Evolutionary conservation across 1,140 invertebrate genomes (phyloP), one percentile per base, ranked within the genome.

Genomic region (Metaphire vulgaris): DNA sequence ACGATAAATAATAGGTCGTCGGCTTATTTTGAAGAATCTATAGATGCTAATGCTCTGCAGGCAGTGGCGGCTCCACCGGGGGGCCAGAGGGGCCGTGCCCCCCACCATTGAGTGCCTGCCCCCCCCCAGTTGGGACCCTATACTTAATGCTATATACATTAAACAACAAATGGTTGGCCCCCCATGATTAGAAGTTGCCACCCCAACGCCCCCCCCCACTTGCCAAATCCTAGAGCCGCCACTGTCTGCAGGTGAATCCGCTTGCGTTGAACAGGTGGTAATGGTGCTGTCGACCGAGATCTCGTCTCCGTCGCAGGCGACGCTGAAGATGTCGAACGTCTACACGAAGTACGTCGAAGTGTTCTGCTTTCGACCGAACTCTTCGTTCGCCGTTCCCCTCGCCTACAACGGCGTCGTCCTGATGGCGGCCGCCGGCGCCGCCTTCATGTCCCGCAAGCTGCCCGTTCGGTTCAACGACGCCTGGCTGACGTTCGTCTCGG

Each of bases 391-490:
- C 12, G 12, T 69, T n/a, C 67, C 67, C 12, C 67, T 69, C 12
- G 2, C 67, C 67, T 69, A 26, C 67, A 69, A 69, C 67, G 26
- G 6, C 2, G 26, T 69, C 67, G 12, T 69, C 2, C 6, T 69
- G n/a, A 6, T 30, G 6, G 2, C n/a, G 12, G 6, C 2, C n/a
- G 67, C 29, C 67, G n/a, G n/a, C 6, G 26, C 26, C 12, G 94
- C 93, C 1, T 91, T 96, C 0, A 88, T 94, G 64, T 82, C 82
- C 15, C 74, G 82, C 30, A 79, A 79, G 72, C 79, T 83, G 33
- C 81, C 82, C 1, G 79, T 82, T 75, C 82, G 82, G 75, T 83
- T 80, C 76, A 82, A 82, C 76, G 81, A 83, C 74, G 82, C 81
- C 1, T 80, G 81, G 31, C 82, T 80, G 76, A 82, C 82, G 32